Evolutionary conservation across 1,140 invertebrate genomes (phyloP).

Genomic region (Neodiprion lecontei): DNA sequence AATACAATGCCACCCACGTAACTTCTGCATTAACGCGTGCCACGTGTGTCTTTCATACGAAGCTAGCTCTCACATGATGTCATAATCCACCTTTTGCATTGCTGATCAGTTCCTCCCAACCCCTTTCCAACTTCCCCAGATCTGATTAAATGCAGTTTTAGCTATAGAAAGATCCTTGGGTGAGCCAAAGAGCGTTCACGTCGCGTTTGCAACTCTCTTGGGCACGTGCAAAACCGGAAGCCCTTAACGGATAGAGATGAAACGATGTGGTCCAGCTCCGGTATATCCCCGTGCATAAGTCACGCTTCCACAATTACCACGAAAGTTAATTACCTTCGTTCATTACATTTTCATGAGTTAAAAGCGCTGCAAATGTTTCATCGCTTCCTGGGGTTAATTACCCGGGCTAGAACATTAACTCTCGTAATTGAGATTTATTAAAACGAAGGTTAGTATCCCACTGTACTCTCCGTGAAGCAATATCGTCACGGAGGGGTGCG

Average conservation of each 20-base stretch:
- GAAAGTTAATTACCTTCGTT: not conserved
- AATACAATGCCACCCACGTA: too few relatives aligned
- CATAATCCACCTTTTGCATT: too few relatives aligned
- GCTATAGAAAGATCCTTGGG: too few relatives aligned
- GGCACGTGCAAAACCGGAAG: not conserved
- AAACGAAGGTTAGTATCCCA: conserved; percentile 36
- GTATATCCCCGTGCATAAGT: not conserved
- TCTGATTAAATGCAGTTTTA: too few relatives aligned
- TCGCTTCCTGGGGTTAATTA: conserved; percentile 35
- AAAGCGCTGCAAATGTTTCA: conserved; percentile 12
- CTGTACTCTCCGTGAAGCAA: not conserved
- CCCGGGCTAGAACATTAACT: conserved; percentile 45
- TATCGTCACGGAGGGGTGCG: not conserved
- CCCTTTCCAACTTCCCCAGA: too few relatives aligned
- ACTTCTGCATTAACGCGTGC: too few relatives aligned
- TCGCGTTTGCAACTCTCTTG: not conserved
- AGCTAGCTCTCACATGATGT: too few relatives aligned
- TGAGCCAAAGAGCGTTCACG: too few relatives aligned
- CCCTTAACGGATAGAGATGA: not conserved
- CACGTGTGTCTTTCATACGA: too few relatives aligned
- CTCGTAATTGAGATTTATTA: conserved; percentile 61
- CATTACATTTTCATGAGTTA: not conserved
- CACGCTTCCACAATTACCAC: conserved; percentile 1
- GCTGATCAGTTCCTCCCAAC: too few relatives aligned
- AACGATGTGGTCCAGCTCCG: not conserved